phyloP scores from a whole-genome alignment of 2,888 invertebrate genomes.

The Lissocephala sabroskyi region DNA sequence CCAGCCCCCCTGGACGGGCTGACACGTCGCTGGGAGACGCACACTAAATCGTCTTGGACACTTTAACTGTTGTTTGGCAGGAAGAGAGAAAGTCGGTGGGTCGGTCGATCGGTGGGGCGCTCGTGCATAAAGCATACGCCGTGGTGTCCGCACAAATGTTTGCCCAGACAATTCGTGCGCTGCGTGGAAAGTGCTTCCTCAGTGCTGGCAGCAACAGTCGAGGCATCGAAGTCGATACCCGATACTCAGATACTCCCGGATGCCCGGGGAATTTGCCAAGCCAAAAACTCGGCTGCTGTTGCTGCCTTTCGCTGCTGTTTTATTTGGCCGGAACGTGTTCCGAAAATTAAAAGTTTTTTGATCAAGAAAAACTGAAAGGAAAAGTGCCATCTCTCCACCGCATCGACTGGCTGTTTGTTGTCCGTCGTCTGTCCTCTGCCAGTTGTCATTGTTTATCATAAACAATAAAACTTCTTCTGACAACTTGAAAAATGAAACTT shows the following conservation, averaged over 20 bases:
- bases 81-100: conserved; percentile 1
- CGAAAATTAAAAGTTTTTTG: conserved; percentile 56
- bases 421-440: conserved; percentile 20
- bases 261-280: too few relatives aligned
- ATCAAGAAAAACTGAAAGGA: conserved; percentile 30
- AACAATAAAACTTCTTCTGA: conserved; percentile 60
- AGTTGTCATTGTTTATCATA: conserved; percentile 43
- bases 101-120: too few relatives aligned
- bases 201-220: conserved; percentile 4
- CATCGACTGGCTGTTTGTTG: background rate
- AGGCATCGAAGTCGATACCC: conserved; percentile 48
- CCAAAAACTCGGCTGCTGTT: conserved; percentile 8
- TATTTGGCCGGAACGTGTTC: conserved; percentile 58
- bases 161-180: conserved; percentile 38
- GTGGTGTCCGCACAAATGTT: conserved; percentile 26
- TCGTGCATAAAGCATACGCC: conserved; percentile 22
- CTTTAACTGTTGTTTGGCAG: conserved; percentile 26
- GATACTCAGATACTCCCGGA: too few relatives aligned
- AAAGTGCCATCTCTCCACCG: conserved; percentile 30
- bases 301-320: conserved; percentile 35
- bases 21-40: conserved; percentile 17
- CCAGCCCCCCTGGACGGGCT: too few relatives aligned
- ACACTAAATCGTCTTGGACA: conserved; percentile 56
- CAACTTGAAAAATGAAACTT: conserved; percentile 53
- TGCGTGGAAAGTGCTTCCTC: conserved; percentile 18